phyloP scores from a whole-genome alignment of 2,797 vertebrate genomes.

The Eospalax fontanierii region DNA sequence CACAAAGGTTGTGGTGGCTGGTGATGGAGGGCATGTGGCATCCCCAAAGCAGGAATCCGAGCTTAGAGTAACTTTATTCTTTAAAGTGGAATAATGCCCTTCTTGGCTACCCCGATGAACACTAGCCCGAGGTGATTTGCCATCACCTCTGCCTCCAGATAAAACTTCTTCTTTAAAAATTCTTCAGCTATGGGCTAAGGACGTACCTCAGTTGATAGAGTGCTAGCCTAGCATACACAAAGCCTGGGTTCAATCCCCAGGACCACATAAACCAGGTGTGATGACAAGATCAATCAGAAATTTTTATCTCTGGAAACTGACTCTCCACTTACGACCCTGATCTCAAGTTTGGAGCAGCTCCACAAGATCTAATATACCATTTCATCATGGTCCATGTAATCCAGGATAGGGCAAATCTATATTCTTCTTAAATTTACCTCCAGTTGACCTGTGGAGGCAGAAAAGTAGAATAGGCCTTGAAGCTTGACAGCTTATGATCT shows the following conservation, averaged over 20 bases:
- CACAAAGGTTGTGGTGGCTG: neutral
- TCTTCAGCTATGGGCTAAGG: neutral
- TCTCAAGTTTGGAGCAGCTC: neutral
- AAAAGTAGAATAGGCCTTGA: neutral
- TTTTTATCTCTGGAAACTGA: too few relatives aligned
- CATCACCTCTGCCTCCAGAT: constrained; percentile 4
- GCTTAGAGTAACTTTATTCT: neutral
- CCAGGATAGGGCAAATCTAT: neutral
- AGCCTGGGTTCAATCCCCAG: neutral
- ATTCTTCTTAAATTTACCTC: neutral
- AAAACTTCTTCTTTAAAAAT: constrained; percentile 1
- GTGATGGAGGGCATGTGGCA: neutral
- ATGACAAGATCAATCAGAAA: neutral
- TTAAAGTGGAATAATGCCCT: neutral
- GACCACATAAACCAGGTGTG: neutral
- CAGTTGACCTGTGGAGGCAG: neutral
- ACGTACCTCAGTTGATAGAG: neutral
- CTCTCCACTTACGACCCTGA: neutral
- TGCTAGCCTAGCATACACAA: neutral
- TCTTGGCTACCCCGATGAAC: neutral
- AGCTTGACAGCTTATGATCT: neutral
- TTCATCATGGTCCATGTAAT: neutral
- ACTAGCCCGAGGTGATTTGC: neutral
- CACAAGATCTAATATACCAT: neutral
- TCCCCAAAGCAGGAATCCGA: neutral